These are phyloP conservation scores for Pantherophis alleghaniensis DNA, from an alignment of 2,797 vertebrate genomes.

Conservation along the genomic window DNA sequence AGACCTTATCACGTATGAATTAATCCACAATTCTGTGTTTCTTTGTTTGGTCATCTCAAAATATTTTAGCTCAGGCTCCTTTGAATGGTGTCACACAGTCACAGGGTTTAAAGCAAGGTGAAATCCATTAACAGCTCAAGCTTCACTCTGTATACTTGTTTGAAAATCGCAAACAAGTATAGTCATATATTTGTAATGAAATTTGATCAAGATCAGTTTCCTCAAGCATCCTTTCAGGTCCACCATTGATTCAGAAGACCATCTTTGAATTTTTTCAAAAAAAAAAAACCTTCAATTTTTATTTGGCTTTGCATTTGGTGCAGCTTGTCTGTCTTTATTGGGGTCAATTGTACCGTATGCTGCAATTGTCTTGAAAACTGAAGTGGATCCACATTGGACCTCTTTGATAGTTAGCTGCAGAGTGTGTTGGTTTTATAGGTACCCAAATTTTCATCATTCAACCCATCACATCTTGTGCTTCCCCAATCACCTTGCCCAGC, in stretches of 20 bases:
- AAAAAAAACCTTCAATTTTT: neutral
- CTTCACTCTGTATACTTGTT: neutral
- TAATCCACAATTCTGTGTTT: neutral
- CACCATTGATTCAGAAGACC: neutral
- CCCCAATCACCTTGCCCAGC: neutral
- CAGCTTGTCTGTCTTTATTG: neutral
- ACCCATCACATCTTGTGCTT: fast-evolving
- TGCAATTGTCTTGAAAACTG: neutral
- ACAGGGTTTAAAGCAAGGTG: neutral
- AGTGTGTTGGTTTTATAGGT: neutral
- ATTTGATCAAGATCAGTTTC: neutral
- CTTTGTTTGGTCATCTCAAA: neutral
- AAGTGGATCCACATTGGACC: neutral
- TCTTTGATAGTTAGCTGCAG: neutral
- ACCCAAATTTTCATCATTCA: neutral
- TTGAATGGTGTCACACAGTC: neutral
- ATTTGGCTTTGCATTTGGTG: neutral
- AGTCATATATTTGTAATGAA: neutral
- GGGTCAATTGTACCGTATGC: neutral
- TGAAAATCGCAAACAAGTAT: neutral
- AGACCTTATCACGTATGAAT: neutral
- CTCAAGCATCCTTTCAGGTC: neutral
- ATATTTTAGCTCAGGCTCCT: neutral
- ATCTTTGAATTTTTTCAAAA: neutral
- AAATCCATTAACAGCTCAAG: neutral